These are phyloP conservation scores for Rhynchotus rufescens DNA, from an alignment of 2,797 vertebrate genomes.

Conservation along the genomic window DNA sequence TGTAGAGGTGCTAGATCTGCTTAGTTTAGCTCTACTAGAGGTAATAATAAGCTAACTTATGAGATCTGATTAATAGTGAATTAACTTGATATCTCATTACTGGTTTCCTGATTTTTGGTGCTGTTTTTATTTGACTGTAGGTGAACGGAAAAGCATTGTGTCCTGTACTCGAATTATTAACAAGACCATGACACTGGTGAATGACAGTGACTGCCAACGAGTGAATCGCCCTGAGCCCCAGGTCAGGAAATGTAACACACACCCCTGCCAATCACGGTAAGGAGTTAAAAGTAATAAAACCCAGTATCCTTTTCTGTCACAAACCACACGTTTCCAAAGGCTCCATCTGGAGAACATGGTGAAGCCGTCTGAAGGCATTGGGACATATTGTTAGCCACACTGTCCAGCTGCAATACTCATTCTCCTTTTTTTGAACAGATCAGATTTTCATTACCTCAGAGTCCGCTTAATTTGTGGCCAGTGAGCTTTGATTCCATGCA, in stretches of 20 bases:
- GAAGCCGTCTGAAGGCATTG: background rate
- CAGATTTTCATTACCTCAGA: slow-evolving; percentile 39
- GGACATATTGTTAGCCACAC: background rate
- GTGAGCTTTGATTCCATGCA: background rate
- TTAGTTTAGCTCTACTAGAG: background rate
- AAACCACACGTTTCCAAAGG: background rate
- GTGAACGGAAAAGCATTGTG: slow-evolving; percentile 90
- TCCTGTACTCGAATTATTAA: slow-evolving; percentile 92
- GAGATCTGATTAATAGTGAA: background rate
- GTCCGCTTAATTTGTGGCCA: background rate
- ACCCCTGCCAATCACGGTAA: slow-evolving; percentile 93
- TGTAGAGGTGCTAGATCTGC: background rate
- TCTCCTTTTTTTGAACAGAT: slow-evolving; percentile 42
- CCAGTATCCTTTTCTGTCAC: background rate
- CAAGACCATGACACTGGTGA: slow-evolving; percentile 89
- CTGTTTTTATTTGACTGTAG: slow-evolving; percentile 67
- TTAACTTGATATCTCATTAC: background rate
- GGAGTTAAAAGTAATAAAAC: background rate
- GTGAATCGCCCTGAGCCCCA: slow-evolving; percentile 88
- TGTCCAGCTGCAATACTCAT: slow-evolving; percentile 41
- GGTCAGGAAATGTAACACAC: slow-evolving; percentile 90
- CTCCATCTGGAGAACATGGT: background rate
- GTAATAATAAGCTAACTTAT: background rate
- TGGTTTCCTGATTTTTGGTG: background rate
- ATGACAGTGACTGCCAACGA: slow-evolving; percentile 88